Conservation (phyloP, 1,140 invertebrate genomes). For the Zelostemma sp. region DNA sequence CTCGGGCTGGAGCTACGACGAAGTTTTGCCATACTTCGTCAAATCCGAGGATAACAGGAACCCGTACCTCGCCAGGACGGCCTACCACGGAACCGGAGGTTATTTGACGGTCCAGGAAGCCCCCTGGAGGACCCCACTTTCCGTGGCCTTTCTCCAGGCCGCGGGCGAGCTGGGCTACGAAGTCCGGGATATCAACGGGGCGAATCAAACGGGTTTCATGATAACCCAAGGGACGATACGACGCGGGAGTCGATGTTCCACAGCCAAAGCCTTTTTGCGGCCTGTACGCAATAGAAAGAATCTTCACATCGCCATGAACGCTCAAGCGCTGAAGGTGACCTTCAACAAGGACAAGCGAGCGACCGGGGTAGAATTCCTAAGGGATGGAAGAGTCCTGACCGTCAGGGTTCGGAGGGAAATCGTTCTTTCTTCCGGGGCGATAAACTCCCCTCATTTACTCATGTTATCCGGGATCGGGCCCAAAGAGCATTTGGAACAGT, state of each 20-base stretch:
- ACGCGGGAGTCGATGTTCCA: conserved; percentile 88
- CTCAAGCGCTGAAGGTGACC: conserved; percentile 80
- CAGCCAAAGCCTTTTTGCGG: conserved; percentile 79
- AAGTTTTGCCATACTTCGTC: conserved; percentile 88
- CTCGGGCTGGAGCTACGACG: conserved; percentile 89
- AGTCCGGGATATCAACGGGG: conserved; percentile 85
- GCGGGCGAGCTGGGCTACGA: conserved; percentile 85
- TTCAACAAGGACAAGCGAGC: conserved; percentile 80
- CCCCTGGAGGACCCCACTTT: conserved; percentile 84
- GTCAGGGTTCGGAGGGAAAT: conserved; percentile 82
- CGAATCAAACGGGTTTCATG: conserved; percentile 87
- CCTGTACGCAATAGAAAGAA: conserved; percentile 84
- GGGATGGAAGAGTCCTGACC: conserved; percentile 74
- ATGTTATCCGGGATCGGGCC: conserved; percentile 95
- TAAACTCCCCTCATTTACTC: conserved; percentile 86
- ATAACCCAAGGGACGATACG: conserved; percentile 87
- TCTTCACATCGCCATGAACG: conserved; percentile 84
- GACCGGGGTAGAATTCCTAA: conserved; percentile 81
- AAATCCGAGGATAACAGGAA: conserved; percentile 92
- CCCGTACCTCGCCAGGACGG: conserved; percentile 79
- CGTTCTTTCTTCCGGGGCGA: conserved; percentile 84
- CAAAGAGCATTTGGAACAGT: conserved; percentile 82
- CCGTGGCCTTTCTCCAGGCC: conserved; percentile 85
- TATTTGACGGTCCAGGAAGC: conserved; percentile 88
- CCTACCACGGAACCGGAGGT: conserved; percentile 83